These are phyloP conservation scores for Cryptus armator DNA, from an alignment of 2,888 invertebrate species.

Conservation along the genomic window DNA sequence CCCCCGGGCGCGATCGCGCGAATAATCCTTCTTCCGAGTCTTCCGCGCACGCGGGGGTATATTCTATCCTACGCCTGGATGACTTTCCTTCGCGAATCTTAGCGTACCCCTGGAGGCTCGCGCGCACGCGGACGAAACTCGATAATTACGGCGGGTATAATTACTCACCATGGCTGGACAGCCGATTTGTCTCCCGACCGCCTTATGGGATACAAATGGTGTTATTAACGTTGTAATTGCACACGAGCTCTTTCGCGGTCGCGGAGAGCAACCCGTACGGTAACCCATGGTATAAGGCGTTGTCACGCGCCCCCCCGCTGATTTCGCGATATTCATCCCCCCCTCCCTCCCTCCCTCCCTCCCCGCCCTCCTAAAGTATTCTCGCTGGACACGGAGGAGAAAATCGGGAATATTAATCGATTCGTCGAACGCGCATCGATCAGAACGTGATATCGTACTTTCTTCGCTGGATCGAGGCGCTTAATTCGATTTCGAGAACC, in stretches of 20 bases:
- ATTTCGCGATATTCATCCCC: conserved; percentile 22
- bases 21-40: conserved; percentile 12
- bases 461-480: not conserved
- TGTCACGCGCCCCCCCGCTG: conserved; percentile 34
- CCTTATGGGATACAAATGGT: conserved; percentile 74
- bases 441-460: not conserved
- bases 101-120: conserved; percentile 45
- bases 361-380: not conserved
- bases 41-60: not conserved
- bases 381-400: not conserved
- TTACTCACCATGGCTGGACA: conserved; percentile 73
- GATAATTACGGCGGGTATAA: conserved; percentile 76
- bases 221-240: conserved; percentile 78
- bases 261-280: conserved; percentile 46
- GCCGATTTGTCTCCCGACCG: conserved; percentile 76
- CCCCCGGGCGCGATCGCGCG: conserved; percentile 8
- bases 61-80: not conserved
- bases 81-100: conserved; percentile 59
- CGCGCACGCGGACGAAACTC: conserved; percentile 64
- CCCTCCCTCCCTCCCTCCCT: not conserved
- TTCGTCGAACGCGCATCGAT: not conserved
- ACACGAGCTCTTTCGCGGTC: conserved; percentile 69
- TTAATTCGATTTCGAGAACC: not conserved
- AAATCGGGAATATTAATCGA: not conserved
- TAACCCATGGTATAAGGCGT: conserved; percentile 29